phyloP scores from a whole-genome alignment of 1,140 invertebrate genomes.

The Tetramorium parvispinum region DNA sequence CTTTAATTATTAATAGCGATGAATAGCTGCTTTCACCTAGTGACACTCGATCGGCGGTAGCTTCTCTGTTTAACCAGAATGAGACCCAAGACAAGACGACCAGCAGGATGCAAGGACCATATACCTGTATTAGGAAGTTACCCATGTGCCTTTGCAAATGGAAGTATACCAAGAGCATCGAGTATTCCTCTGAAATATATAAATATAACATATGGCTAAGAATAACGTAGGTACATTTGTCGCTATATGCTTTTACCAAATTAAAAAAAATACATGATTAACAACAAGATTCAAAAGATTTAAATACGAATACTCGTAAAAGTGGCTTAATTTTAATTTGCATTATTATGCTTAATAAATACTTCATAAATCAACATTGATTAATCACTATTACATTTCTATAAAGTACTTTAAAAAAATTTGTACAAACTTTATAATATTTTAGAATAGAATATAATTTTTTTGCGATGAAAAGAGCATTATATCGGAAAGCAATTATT shows the following conservation, averaged over 20 bases:
- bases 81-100: slow-evolving; percentile 96
- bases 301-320: not conserved
- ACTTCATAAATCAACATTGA: not conserved
- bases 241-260: not conserved
- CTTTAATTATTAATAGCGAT: slow-evolving; percentile 4
- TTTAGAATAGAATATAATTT: too few relatives aligned
- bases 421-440: too few relatives aligned
- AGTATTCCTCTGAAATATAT: slow-evolving; percentile 88
- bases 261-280: not conserved
- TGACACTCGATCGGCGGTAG: slow-evolving; percentile 94
- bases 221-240: not conserved
- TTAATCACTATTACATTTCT: too few relatives aligned
- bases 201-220: not conserved
- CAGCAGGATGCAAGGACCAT: slow-evolving; percentile 94
- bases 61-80: slow-evolving; percentile 96
- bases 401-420: too few relatives aligned
- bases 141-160: slow-evolving; percentile 94
- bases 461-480: too few relatives aligned
- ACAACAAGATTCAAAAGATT: not conserved
- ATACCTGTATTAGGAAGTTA: slow-evolving; percentile 95
- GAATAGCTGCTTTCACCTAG: slow-evolving; percentile 87
- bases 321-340: too few relatives aligned
- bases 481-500: too few relatives aligned
- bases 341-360: not conserved
- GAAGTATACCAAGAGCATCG: slow-evolving; percentile 93